These are phyloP conservation scores for Fulmarus glacialis DNA, from an alignment of 2,113 vertebrate species.

Conservation along the genomic window DNA sequence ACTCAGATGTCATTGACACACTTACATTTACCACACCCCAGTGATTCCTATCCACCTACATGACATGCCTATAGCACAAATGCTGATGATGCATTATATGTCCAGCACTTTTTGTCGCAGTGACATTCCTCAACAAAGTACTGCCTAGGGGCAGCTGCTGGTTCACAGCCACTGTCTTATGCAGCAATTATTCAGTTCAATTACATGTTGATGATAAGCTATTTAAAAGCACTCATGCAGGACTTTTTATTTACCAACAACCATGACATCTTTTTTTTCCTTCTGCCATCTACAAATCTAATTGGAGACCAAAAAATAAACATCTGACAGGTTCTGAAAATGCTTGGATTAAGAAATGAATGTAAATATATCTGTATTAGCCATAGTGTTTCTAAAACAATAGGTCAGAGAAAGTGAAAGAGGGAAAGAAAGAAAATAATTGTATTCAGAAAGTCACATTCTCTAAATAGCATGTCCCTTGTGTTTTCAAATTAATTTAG, in stretches of 20 bases:
- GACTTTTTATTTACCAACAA: slow-evolving; percentile 69
- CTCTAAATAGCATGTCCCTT: neutral
- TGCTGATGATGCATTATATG: slow-evolving; percentile 54
- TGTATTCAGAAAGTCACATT: neutral
- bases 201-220: slow-evolving; percentile 64
- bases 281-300: slow-evolving; percentile 23
- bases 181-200: slow-evolving; percentile 67
- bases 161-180: slow-evolving; percentile 24
- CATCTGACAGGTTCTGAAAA: neutral
- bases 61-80: slow-evolving; percentile 40
- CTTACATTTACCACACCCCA: slow-evolving; percentile 53
- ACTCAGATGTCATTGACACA: slow-evolving; percentile 64
- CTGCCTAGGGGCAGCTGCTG: slow-evolving; percentile 49
- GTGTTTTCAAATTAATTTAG: neutral
- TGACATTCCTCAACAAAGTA: slow-evolving; percentile 61
- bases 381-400: neutral
- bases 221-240: slow-evolving; percentile 65
- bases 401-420: neutral
- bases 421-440: neutral
- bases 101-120: slow-evolving; percentile 47
- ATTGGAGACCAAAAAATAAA: neutral
- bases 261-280: neutral
- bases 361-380: neutral
- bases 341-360: neutral
- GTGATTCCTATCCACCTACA: slow-evolving; percentile 63